Conservation (phyloP, 2,888 invertebrate species). For the Scaptodrosophila latifasciaeformis region DNA sequence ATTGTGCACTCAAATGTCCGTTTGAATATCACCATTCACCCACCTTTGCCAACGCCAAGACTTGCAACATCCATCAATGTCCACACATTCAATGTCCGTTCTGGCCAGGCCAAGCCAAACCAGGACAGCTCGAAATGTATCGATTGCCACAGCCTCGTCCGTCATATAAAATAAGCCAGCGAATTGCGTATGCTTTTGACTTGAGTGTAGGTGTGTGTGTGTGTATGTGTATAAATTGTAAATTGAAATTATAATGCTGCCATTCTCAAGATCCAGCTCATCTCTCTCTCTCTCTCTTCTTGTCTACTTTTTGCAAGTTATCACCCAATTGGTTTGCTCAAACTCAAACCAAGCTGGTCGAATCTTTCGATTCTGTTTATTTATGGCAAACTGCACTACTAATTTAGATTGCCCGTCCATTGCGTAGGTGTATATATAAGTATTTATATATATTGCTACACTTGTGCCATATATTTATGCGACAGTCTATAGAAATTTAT, state of each 20-base stretch:
- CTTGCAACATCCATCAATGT: conserved; percentile 55
- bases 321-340: too few species aligned
- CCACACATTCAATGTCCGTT: conserved; percentile 39
- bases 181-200: conserved; percentile 25
- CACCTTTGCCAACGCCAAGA: conserved; percentile 11
- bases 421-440: too few species aligned
- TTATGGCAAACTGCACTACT: conserved; percentile 52
- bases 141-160: conserved; percentile 23
- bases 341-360: not conserved
- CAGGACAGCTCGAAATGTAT: conserved; percentile 20
- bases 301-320: too few species aligned
- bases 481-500: conserved; percentile 50
- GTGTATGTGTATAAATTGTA: conserved; percentile 38
- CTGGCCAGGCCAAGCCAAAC: not conserved
- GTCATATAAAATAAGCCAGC: conserved; percentile 47
- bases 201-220: too few species aligned
- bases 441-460: too few species aligned
- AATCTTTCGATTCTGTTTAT: conserved; percentile 43
- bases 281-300: too few species aligned
- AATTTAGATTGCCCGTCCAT: conserved; percentile 36
- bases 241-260: conserved; percentile 53
- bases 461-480: conserved; percentile 39
- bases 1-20: conserved; percentile 52
- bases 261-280: too few species aligned
- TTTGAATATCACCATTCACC: conserved; percentile 17